Base-by-base conservation (phyloP, 1,140 invertebrate genomes). In the Aporrectodea caliginosa region DNA sequence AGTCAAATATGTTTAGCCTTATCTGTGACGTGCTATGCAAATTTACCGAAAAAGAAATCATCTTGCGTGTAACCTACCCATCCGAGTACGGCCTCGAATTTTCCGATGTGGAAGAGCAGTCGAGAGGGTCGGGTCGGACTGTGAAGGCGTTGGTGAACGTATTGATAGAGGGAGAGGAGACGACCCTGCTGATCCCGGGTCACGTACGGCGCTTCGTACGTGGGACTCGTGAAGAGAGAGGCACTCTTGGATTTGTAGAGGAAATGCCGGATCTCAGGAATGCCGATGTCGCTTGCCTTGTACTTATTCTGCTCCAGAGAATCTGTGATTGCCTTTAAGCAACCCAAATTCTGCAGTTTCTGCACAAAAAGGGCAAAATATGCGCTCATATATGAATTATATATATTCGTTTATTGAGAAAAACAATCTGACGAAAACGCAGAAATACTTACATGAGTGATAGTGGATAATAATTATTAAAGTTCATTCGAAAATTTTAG, bases 181-280 rank as follows among this genome's bases (percentile, higher is more conserved):
- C 92, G 90, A 30, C 91, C 90, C 79, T 92, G 90, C 72, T 88
- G 84, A 22, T 89, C 91, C 77, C 85, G 77, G 27, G 84, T 85
- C 2, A 85, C 78, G 83, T 95, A 95, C 0, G 94, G 93, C 30
- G 92, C 88, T 80, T 91, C 91, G 71, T 93, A 87, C 82, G 92
- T 92, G 0, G 96, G 94, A 83, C 93, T 93, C 82, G 95, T 94
- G 83, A 95, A 92, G 87, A 98, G 96, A 0, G 95, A 94, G 1
- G 93, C 94, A 35, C 92, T 93, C 87, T 93, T 94, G 80, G 93
- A 94, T 88, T 98, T 98, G 89, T 98, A 98, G 79, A 98, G 89
- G 86, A 97, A 97, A 87, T 98, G 96, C 14, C 95, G 90, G 77
- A 98, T 90, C 85, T 97, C 94, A 0, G 93, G 91, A 78, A 97